Base-by-base conservation (phyloP, 2,888 invertebrate genomes). In the Archaeoteleia sp. region DNA sequence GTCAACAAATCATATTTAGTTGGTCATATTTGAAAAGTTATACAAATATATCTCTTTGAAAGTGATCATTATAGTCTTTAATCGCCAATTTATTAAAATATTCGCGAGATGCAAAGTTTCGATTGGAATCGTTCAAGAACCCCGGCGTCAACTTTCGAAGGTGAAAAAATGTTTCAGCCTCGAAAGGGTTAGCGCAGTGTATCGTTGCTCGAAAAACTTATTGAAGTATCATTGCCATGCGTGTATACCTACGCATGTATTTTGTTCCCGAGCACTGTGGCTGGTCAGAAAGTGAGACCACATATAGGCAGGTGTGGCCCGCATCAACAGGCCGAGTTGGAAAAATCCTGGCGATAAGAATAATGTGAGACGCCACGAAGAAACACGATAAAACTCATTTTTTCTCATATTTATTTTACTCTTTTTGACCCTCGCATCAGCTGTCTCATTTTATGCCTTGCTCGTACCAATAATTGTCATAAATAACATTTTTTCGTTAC, bases 231-330 rank as follows among this genome's bases (percentile, higher is more conserved):
- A 51, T 35, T 57, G 57, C 51, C 51, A 51, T 32, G 51, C 32
- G 15, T 13, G 34, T 32, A 34, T 27, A 14, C 0, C 15, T 8
- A 43, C 55, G 13, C 54, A 20, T 46, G 49, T 49, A 39, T 51
- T 55, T 14, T 43, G 40, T 55, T 55, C 15, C 51, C 40, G 57
- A 58, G 53, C 46, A 49, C 39, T 57, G 65, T 57, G 63, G 43
- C 46, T 35, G 65, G 45, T 49, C 57, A 58, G 57, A 65, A 65
- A 65, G 58, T 57, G 49, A 55, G 49, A 63, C 43, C 40, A 17
- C 34, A 39, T 25, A 32, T 32, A 35, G 34, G 65, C 65, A 66
- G 65, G 65, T 66, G 66, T 57, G 58, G 51, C 66, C 66, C 66
- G 66, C 66, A 66, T 66, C 53, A 37, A 37, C 66, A 35, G 48